Percentiles rank a stretch among this genome's conserved stretches.
Conservation (phyloP, 2,797 vertebrate genomes). For the Labroides dimidiatus region DNA sequence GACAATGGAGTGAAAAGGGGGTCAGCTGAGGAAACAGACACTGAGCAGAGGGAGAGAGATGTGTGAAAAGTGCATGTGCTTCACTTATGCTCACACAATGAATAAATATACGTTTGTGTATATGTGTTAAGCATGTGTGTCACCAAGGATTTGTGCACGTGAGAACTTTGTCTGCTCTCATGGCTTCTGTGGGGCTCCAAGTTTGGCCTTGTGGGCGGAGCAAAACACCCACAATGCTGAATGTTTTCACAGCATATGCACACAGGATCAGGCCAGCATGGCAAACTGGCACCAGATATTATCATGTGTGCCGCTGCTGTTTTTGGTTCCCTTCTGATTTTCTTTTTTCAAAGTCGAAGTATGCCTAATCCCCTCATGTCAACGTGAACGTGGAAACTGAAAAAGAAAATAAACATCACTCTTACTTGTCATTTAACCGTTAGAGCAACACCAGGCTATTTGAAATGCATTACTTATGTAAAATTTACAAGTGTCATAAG, state of each 20-base stretch:
- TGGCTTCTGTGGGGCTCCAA: conserved; percentile 25
- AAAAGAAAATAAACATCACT: conserved; percentile 60
- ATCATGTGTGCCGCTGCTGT: conserved; percentile 50
- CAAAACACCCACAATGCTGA: conserved; percentile 52
- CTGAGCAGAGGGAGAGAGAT: conserved; percentile 17
- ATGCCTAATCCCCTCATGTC: conserved; percentile 71
- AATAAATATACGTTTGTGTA: not conserved
- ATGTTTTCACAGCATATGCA: conserved; percentile 65
- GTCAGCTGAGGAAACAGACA: conserved; percentile 29
- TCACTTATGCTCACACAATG: not conserved
- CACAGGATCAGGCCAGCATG: conserved; percentile 54
- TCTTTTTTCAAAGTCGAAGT: conserved; percentile 52
- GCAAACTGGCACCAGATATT: conserved; percentile 77
- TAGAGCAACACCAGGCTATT: conserved; percentile 31
- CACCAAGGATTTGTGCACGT: conserved; percentile 21
- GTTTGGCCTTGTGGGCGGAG: conserved; percentile 30
- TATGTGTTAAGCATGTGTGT: not conserved
- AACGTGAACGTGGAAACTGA: conserved; percentile 37
- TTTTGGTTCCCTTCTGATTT: conserved; percentile 67
- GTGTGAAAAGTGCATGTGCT: not conserved
- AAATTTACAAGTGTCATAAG: conserved; percentile 14
- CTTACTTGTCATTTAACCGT: conserved; percentile 44
- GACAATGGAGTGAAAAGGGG: conserved; percentile 38
- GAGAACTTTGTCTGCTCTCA: conserved; percentile 28
- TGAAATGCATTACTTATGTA: not conserved